Conservation (phyloP, 2,113 vertebrate genomes). For the Corythaeola cristata region DNA sequence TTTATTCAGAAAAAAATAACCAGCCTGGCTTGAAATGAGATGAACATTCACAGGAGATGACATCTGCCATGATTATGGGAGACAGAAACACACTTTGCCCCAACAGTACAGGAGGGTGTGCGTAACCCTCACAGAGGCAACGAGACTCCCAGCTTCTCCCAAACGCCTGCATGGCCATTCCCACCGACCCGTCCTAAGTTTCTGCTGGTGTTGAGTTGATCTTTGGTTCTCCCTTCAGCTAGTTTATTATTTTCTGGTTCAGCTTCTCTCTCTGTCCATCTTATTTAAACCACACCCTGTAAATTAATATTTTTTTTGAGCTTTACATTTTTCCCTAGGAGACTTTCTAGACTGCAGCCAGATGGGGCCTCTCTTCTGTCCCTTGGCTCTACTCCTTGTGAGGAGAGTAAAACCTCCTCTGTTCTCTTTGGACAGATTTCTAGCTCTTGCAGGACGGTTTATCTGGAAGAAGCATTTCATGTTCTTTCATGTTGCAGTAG, state of each 20-base stretch:
- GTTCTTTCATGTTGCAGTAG: not conserved
- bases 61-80: not conserved
- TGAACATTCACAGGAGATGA: not conserved
- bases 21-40: not conserved
- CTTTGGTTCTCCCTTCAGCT: not conserved
- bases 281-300: not conserved
- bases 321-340: not conserved
- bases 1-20: conserved; percentile 36
- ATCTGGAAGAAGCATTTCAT: conserved; percentile 1
- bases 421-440: conserved; percentile 17
- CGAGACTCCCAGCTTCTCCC: not conserved
- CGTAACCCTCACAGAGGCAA: not conserved
- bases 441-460: not conserved
- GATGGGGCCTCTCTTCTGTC: conserved; percentile 1
- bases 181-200: not conserved
- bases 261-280: not conserved
- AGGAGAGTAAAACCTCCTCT: conserved; percentile 5
- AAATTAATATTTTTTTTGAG: not conserved
- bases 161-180: not conserved
- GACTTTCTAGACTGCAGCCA: not conserved
- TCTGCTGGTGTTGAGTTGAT: not conserved
- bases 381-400: not conserved
- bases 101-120: not conserved
- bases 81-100: not conserved
- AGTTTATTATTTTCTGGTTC: not conserved